A percentile compares a stretch with the other conserved stretches of the same genome.
phyloP scores from a whole-genome alignment of 2,888 invertebrate genomes.

The Villa cingulata region DNA sequence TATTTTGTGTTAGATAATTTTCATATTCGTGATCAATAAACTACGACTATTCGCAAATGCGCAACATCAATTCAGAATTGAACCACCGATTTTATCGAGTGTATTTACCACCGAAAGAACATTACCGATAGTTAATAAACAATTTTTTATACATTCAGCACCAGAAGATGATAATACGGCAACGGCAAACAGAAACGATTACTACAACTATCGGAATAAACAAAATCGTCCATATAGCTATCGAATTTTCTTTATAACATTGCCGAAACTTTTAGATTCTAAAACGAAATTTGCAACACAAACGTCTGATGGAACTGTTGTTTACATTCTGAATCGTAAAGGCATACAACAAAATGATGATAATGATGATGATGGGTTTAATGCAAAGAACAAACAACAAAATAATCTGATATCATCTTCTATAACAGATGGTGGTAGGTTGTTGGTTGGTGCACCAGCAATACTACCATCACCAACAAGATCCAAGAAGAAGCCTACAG shows the following conservation, averaged over 20 bases:
- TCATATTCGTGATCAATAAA: not conserved
- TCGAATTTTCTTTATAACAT: constrained; percentile 1
- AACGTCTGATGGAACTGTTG: not conserved
- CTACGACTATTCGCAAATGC: too few relatives aligned
- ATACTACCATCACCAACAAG: not conserved
- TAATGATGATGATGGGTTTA: too few relatives aligned
- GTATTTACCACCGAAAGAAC: not conserved
- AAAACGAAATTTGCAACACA: not conserved
- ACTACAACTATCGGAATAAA: too few relatives aligned
- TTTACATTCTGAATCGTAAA: not conserved
- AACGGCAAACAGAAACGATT: too few relatives aligned
- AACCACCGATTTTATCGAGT: not conserved
- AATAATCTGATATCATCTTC: too few relatives aligned
- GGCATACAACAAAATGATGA: not conserved
- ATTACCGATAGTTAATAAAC: constrained; percentile 1
- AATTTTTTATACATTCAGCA: constrained; percentile 3
- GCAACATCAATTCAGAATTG: not conserved
- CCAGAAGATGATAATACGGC: constrained; percentile 2
- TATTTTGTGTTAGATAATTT: not conserved
- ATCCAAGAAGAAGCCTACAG: not conserved
- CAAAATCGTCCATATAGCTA: not conserved
- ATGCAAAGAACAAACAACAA: too few relatives aligned
- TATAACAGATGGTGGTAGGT: too few relatives aligned
- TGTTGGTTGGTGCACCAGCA: not conserved
- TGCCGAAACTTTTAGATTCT: not conserved